Evolutionary conservation across 2,888 invertebrate genomes (phyloP), one percentile per base, ranked within the genome.

Genomic region (Itoplectis maculator): DNA sequence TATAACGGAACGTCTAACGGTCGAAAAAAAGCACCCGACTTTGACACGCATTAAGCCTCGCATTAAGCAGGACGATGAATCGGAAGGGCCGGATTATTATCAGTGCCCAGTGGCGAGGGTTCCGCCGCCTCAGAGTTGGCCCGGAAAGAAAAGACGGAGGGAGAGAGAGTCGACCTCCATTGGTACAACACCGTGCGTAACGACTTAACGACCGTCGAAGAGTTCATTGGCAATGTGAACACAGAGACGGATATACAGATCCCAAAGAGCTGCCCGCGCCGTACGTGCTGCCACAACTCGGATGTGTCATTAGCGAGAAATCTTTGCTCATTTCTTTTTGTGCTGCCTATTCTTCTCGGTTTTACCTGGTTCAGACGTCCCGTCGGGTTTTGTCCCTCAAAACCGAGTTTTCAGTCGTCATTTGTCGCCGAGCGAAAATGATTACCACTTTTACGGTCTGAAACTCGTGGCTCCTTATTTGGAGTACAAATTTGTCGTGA

Each of bases 201-300:
- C 78, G 78, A 75, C 78, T 74, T 78, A 75, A 82, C 74, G 74
- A 78, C 78, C 82, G 74, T 73, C 78, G 68, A 78, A 82, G 65
- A 74, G 78, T 63, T 78, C 56, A 56, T 51, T 45, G 59, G 74
- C 78, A 59, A 74, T 69, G 63, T 49, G 61, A 69, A 68, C 40
- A 56, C 4, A 59, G 45, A 70, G 77, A 63, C 70, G 49, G 47
- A 61, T 42, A 61, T 40, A 61, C n/a, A n/a, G n/a, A 72, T 72
- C 47, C 47, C n/a, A 29, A 29, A n/a, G n/a, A n/a, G n/a, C n/a
- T n/a, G n/a, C n/a, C n/a, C 29, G 29, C 65, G 15, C 47, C 56
- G 51, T 73, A 61, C 70, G 54, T 63, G 61, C 47, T 63, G 51
- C 61, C 20, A 35, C 56, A n/a, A 45, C 20, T 47, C 29, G 63